A percentile compares a stretch with the other conserved stretches of the same genome.
Evolutionary conservation across 2,888 invertebrate genomes (phyloP).

Genomic region (Cataglyphis livida): DNA sequence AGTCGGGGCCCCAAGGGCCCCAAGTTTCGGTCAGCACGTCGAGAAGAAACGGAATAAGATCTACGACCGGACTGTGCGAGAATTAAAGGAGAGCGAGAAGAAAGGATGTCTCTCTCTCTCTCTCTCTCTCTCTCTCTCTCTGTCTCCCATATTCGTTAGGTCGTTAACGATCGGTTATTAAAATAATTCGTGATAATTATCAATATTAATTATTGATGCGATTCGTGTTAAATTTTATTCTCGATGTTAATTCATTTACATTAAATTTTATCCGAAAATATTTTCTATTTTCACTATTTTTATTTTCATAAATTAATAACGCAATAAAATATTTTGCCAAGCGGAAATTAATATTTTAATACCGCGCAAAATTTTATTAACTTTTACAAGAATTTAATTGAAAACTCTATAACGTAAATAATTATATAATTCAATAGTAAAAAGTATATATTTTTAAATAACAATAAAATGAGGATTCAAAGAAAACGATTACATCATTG

Average conservation of each 20-base stretch:
- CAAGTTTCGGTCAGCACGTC: slow-evolving; percentile 57
- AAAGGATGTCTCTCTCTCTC: slow-evolving; percentile 55
- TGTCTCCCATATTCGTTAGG: slow-evolving; percentile 73
- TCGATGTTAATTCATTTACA: not conserved
- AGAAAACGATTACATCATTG: not conserved
- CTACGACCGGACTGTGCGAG: slow-evolving; percentile 45
- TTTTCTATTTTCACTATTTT: not conserved
- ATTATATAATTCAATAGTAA: not conserved
- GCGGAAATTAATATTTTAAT: not conserved
- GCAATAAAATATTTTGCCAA: not conserved
- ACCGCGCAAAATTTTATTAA: not conserved
- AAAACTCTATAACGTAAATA: not conserved
- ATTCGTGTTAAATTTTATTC: slow-evolving; percentile 50
- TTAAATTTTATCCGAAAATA: not conserved
- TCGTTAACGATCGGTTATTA: slow-evolving; percentile 83
- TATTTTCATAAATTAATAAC: not conserved
- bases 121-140: slow-evolving; percentile 52
- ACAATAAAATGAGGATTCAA: not conserved
- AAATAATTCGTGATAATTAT: slow-evolving; percentile 81
- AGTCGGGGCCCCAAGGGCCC: slow-evolving; percentile 57
- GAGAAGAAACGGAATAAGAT: slow-evolving; percentile 68
- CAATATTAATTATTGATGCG: slow-evolving; percentile 83
- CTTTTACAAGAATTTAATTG: not conserved
- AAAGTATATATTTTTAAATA: not conserved
- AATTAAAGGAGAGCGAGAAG: slow-evolving; percentile 25